Evolutionary conservation across 1,140 invertebrate species (phyloP).

Genomic region (Drosophila melanogaster): Release_6_plus_ISO1_MT NT_033779.5:3021001-3021500

Average conservation of each 20-base stretch:
- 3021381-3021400: constrained; percentile 2
- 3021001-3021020: constrained; percentile 92
- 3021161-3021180: constrained; percentile 89
- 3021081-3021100: constrained; percentile 87
- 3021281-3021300: constrained; percentile 4
- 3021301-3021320: constrained; percentile 1
- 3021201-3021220: constrained; percentile 90
- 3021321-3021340: background rate
- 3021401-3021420: background rate
- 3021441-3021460: background rate
- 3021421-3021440: background rate
- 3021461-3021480: background rate
- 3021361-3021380: constrained; percentile 16
- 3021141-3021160: constrained; percentile 89
- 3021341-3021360: background rate
- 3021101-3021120: constrained; percentile 90
- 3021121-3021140: constrained; percentile 91
- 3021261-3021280: background rate
- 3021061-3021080: constrained; percentile 89
- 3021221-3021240: constrained; percentile 57
- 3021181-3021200: constrained; percentile 92
- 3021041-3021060: constrained; percentile 87
- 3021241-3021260: background rate
- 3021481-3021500: background rate
- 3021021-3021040: constrained; percentile 85